Base-by-base conservation (phyloP, 2,113 vertebrate species). In the Osmerus mordax region DNA sequence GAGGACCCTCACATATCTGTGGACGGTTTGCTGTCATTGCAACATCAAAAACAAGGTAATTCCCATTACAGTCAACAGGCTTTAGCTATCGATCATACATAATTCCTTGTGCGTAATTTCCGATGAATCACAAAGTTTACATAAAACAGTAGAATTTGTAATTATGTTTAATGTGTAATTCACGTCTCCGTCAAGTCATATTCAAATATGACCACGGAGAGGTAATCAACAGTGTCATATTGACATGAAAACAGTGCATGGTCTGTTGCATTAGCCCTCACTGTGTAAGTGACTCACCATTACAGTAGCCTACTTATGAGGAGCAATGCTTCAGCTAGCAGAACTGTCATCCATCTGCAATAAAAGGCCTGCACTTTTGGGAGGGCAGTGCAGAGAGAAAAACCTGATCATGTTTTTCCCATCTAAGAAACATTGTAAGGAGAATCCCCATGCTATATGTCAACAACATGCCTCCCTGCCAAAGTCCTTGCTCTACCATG, bases 11-110 rank as follows among this genome's bases (percentile, higher is more conserved):
- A 97, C 97, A 89, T 99, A 98, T 92, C 91, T 99, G 92, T 99
- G 96, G 96, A 98, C 97, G 83, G 97, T 99, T 81, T 99, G 97
- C 94, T 99, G 97, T 89, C 97, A 99, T 86, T 99, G 97, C 92
- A 96, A 95, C 91, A 89, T 93, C 91, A 99, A 99, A 92, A 88
- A 61, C 78, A 99, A 99, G 97, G 97, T 98, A 95, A 93, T 70
- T 15, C 29, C 52, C 52, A 29, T 12, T 53, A 15, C 60, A n/a
- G 32, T 6, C 62, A 16, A 6, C 59, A 62, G 14, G 14, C 3
- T 19, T 59, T 59, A 2, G 0, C 28, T 28, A 25, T 25, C 25
- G 60, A 25, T 64, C 41, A 47, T 11, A 9, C 2, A 11, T 47
- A 0, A 47, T 47, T 47, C 41, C 7, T 12, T 5, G 41, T 47